Evolutionary conservation across 2,113 vertebrate species (phyloP).

Genomic region (Notechis scutatus): DNA sequence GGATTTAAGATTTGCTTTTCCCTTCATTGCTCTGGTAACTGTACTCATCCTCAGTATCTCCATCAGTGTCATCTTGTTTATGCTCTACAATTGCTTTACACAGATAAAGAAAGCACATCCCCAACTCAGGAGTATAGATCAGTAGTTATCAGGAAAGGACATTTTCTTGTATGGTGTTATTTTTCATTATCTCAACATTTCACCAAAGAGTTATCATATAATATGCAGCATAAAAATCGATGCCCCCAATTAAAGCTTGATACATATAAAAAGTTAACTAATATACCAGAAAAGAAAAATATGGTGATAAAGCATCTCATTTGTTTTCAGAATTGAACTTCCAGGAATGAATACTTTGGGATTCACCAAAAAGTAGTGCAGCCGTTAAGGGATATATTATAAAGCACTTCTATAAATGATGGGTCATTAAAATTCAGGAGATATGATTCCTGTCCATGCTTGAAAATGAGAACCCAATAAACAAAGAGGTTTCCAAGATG

Average conservation of each 20-base stretch:
- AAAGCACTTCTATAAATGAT: neutral
- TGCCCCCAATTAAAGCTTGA: too few relatives aligned
- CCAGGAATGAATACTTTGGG: neutral
- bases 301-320: neutral
- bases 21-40: neutral
- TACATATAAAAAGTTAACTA: neutral
- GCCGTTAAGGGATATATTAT: neutral
- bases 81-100: neutral
- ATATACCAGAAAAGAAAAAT: neutral
- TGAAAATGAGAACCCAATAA: neutral
- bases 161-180: neutral
- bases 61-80: neutral
- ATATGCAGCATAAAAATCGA: neutral
- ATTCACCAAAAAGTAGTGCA: neutral
- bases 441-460: neutral
- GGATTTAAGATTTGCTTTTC: neutral
- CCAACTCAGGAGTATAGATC: neutral
- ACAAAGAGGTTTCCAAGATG: neutral
- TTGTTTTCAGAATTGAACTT: neutral
- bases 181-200: neutral
- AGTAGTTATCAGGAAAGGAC: neutral
- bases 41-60: neutral
- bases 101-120: neutral
- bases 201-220: neutral
- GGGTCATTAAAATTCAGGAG: neutral